These are phyloP conservation scores for Lithophane semibrunnea DNA, from an alignment of 2,888 invertebrate genomes.

Conservation along the genomic window DNA sequence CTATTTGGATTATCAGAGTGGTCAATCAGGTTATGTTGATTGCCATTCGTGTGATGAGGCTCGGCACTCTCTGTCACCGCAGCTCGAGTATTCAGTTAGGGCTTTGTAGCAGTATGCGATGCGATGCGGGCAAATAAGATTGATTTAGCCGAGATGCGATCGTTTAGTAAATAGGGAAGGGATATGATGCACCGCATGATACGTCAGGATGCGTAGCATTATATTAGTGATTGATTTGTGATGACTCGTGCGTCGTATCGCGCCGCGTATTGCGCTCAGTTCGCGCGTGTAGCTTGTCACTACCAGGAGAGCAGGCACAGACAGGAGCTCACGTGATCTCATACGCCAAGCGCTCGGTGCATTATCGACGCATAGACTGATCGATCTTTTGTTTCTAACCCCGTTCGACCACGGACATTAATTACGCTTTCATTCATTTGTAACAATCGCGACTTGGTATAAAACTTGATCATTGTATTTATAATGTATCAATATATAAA, in stretches of 20 bases:
- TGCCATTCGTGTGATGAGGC: conserved; percentile 15
- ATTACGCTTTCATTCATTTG: conserved; percentile 72
- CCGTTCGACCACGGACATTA: conserved; percentile 58
- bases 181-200: conserved; percentile 40
- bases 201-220: conserved; percentile 34
- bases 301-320: conserved; percentile 45
- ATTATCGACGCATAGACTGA: conserved; percentile 80
- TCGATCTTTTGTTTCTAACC: conserved; percentile 67
- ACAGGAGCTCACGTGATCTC: conserved; percentile 80
- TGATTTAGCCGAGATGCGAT: conserved; percentile 41
- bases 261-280: conserved; percentile 27
- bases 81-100: conserved; percentile 48
- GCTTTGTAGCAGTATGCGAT: conserved; percentile 56
- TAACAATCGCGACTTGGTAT: conserved; percentile 80
- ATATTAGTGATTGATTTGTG: conserved; percentile 32
- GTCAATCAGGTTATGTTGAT: conserved; percentile 26
- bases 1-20: conserved; percentile 38
- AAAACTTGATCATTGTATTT: conserved; percentile 79
- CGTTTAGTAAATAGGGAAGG: conserved; percentile 44
- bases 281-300: conserved; percentile 14
- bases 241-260: conserved; percentile 30
- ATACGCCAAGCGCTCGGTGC: conserved; percentile 73
- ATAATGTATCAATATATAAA: conserved; percentile 85
- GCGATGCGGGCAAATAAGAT: conserved; percentile 48
- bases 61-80: conserved; percentile 37